These are phyloP conservation scores for Aculops lycopersici DNA, from an alignment of 1,140 invertebrate genomes.

Conservation along the genomic window DNA sequence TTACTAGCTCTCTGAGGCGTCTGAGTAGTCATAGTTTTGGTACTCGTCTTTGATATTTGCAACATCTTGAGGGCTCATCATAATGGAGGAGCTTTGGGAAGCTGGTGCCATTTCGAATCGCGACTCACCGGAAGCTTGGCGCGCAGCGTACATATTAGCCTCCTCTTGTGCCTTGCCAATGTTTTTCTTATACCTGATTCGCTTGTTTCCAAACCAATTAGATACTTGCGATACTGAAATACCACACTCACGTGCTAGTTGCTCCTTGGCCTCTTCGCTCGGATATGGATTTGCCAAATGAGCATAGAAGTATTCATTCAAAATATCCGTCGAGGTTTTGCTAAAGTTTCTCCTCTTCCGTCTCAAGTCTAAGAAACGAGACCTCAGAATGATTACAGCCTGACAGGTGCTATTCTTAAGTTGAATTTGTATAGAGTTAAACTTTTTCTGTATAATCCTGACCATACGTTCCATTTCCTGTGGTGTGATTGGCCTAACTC, in stretches of 20 bases:
- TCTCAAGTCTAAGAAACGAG: slow-evolving; percentile 76
- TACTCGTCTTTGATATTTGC: no score
- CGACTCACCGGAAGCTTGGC: slow-evolving; percentile 70
- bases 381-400: slow-evolving; percentile 96
- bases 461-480: slow-evolving; percentile 99
- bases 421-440: slow-evolving; percentile 98
- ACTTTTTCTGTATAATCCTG: slow-evolving; percentile 96
- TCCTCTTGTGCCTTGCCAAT: slow-evolving; percentile 99
- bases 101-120: slow-evolving; percentile 57
- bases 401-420: slow-evolving; percentile 98
- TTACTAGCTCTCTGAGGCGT: no score
- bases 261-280: slow-evolving; percentile 97
- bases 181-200: slow-evolving; percentile 99
- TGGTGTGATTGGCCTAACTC: slow-evolving; percentile 71
- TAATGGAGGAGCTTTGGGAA: slow-evolving; percentile 50
- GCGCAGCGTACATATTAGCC: slow-evolving; percentile 92
- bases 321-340: slow-evolving; percentile 95
- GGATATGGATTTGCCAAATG: slow-evolving; percentile 98
- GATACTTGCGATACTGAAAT: slow-evolving; percentile 91
- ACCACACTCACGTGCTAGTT: slow-evolving; percentile 91
- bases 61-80: slow-evolving; percentile 53
- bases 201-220: slow-evolving; percentile 99
- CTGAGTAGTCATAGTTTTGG: no score
- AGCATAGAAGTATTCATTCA: slow-evolving; percentile 99
- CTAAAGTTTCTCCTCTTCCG: slow-evolving; percentile 95